Base-by-base conservation (phyloP, 2,888 invertebrate genomes). In the Cheilosia grossa region DNA sequence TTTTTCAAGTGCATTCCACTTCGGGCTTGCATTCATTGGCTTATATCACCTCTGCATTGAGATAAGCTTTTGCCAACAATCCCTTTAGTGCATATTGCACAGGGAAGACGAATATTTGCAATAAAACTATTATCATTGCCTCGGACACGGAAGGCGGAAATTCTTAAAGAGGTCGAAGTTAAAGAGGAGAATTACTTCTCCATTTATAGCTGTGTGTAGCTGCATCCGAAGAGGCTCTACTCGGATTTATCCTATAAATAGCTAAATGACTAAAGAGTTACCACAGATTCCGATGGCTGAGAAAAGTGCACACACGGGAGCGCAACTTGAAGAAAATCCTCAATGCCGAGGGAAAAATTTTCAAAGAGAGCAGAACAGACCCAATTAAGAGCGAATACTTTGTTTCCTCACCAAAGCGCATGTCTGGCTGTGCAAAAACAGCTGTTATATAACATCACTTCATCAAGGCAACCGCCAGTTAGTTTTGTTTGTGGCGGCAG, bases 391-490 rank as follows among this genome's bases (percentile, higher is more conserved):
- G 73, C 56, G 10, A 30, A 5, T 9, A 0, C 37, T 59, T 15
- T 15, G 27, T 10, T 13, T 13, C 17, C 21, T 13, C 7, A 7
- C 1, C 10, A 13, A 17, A 0, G 56, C 74, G 74, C 64, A 64
- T 40, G 64, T 24, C 17, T 15, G 49, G 56, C 30, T 17, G 30
- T 19, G 47, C 69, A 44, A 70, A 74, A 80, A 80, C 83, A 83
- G 83, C 74, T 83, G 79, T 83, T 83, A 83, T 83, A 80, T 83
- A 83, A 83, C 80, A 80, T 21, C 64, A 30, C 63, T 64, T 70
- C 33, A 47, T 40, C n/a, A 47, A 66, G 64, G 59, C 37, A 75
- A 70, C 49, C 58, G 54, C 37, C 58, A 83, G 82, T 74, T 40
- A 30, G 63, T 53, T 49, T 58, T 21, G 58, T 24, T 61, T 59